Conservation (phyloP, 2,797 vertebrate species). For the Tragelaphus eurycerus region DNA sequence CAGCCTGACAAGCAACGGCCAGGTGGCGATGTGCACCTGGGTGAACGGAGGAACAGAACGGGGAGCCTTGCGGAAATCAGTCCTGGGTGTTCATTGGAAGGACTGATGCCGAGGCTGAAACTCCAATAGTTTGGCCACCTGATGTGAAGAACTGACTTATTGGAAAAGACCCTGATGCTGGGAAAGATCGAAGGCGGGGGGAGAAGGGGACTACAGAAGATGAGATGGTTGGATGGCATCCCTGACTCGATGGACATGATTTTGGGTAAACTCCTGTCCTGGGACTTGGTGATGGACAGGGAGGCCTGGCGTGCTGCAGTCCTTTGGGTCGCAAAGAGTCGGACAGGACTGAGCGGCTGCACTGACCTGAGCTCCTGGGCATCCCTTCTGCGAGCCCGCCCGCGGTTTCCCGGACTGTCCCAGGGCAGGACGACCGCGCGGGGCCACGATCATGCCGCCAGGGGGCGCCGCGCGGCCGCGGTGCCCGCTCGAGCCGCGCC, state of each 20-base stretch:
- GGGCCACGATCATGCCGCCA: neutral
- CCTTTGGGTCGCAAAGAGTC: neutral
- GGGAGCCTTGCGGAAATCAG: neutral
- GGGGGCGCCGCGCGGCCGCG: conserved; percentile 26
- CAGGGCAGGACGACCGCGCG: accelerated
- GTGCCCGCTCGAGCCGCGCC: neutral
- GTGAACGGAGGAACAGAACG: neutral
- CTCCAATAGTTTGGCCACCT: neutral
- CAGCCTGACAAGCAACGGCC: neutral
- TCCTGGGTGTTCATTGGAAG: neutral
- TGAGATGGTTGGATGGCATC: neutral
- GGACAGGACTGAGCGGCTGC: neutral
- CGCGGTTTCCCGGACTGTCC: accelerated
- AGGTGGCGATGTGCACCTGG: neutral
- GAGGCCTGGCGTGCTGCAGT: neutral
- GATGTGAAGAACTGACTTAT: neutral
- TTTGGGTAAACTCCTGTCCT: neutral
- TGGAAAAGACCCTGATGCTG: neutral
- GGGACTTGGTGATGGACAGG: neutral
- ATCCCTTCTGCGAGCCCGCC: neutral
- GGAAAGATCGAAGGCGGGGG: neutral
- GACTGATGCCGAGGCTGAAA: neutral
- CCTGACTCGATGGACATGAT: neutral
- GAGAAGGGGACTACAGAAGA: neutral
- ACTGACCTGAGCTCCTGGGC: neutral